phyloP scores from a whole-genome alignment of 53 echinoderm and acorn worm species.

The Apostichopus leukothele region DNA sequence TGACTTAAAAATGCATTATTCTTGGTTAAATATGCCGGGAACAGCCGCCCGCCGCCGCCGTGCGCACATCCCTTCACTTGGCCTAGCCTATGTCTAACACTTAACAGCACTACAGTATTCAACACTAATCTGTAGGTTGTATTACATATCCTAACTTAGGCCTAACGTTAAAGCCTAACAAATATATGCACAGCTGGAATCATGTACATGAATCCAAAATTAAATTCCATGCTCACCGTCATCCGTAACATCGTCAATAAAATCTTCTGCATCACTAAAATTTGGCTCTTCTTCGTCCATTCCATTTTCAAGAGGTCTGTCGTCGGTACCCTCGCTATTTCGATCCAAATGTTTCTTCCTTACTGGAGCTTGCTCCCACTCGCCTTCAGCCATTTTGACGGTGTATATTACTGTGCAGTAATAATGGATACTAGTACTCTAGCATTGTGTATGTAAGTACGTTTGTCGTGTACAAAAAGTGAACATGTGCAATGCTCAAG shows the following conservation, averaged over 20 bases:
- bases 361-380: constrained; percentile 48
- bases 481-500: background rate
- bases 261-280: constrained; percentile 48
- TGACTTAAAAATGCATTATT: too few relatives aligned
- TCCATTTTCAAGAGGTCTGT: constrained; percentile 40
- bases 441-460: background rate
- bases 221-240: constrained; percentile 28
- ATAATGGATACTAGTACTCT: background rate
- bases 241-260: constrained; percentile 46
- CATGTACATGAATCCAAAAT: background rate
- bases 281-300: constrained; percentile 50
- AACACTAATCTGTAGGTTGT: too few relatives aligned
- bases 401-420: background rate
- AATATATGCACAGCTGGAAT: background rate
- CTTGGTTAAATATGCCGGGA: too few relatives aligned
- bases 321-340: constrained; percentile 31
- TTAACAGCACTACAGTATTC: too few relatives aligned
- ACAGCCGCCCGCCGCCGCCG: too few relatives aligned
- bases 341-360: constrained; percentile 47
- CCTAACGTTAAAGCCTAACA: too few relatives aligned
- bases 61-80: too few relatives aligned
- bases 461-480: background rate
- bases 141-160: too few relatives aligned
- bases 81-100: too few relatives aligned
- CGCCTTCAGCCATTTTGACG: constrained; percentile 51